A percentile compares a stretch with the other conserved stretches of the same genome.
phyloP scores from a whole-genome alignment of 2,113 vertebrate species.

The Sphyrna mokarran region DNA sequence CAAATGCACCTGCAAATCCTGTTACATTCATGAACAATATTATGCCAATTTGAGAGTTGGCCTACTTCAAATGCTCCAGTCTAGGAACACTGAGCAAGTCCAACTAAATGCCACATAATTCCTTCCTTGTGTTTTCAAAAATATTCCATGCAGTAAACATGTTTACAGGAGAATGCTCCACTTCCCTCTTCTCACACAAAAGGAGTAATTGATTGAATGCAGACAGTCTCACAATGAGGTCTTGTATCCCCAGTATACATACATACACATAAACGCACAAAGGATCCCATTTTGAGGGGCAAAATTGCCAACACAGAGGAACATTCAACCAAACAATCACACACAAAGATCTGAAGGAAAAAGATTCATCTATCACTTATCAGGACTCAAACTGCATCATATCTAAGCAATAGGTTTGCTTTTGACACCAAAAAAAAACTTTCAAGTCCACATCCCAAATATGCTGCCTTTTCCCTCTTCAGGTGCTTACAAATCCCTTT shows the following conservation, averaged over 20 bases:
- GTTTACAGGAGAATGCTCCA: background rate
- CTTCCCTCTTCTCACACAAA: background rate
- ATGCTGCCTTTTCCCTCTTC: background rate
- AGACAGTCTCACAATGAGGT: background rate
- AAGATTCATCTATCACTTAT: background rate
- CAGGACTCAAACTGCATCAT: background rate
- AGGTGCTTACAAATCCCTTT: background rate
- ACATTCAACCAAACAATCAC: background rate
- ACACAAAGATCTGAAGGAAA: background rate
- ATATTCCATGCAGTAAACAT: constrained; percentile 7
- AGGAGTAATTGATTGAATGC: background rate
- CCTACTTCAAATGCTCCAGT: background rate
- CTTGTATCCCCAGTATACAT: background rate
- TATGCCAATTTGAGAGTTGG: background rate
- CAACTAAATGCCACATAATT: constrained; percentile 10
- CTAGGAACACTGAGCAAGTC: background rate
- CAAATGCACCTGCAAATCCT: background rate
- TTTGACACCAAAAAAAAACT: background rate
- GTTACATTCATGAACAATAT: too few species aligned
- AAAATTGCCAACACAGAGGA: background rate
- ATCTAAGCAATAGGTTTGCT: background rate
- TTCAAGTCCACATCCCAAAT: background rate
- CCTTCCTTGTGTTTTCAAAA: constrained; percentile 27
- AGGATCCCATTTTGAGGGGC: background rate
- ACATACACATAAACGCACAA: background rate